Evolutionary conservation across 2,113 vertebrate species (phyloP).

Genomic region (Anhinga rufa): DNA sequence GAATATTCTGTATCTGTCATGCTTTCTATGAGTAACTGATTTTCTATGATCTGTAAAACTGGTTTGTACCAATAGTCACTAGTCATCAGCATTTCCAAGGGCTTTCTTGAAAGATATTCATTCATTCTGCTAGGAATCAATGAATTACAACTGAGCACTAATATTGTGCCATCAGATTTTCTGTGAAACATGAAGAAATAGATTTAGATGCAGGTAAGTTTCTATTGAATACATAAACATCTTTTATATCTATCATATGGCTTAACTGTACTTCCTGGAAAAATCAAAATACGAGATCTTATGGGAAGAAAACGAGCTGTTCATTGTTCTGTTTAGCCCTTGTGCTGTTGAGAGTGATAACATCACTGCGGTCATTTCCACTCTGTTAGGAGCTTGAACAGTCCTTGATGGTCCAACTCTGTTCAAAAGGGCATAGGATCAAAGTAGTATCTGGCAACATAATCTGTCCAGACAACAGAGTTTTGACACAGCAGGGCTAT

Average conservation of each 20-base stretch:
- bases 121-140: conserved; percentile 49
- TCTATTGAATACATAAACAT: neutral
- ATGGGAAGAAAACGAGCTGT: neutral
- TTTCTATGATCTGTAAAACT: conserved; percentile 62
- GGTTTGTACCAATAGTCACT: conserved; percentile 38
- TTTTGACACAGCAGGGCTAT: neutral
- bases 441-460: neutral
- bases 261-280: neutral
- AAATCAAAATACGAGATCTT: neutral
- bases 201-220: conserved; percentile 41
- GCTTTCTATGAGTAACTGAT: conserved; percentile 67
- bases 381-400: neutral
- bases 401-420: neutral
- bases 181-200: conserved; percentile 10
- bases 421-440: neutral
- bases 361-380: neutral
- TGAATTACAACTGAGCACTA: conserved; percentile 6
- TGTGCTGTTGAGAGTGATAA: neutral
- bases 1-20: conserved; percentile 63
- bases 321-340: neutral
- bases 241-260: neutral
- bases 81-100: conserved; percentile 38
- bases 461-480: neutral
- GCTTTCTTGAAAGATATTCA: conserved; percentile 51
- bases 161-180: neutral